Evolutionary conservation across 2,113 vertebrate genomes (phyloP).

Genomic region (Machaerirhynchus nigripectus): DNA sequence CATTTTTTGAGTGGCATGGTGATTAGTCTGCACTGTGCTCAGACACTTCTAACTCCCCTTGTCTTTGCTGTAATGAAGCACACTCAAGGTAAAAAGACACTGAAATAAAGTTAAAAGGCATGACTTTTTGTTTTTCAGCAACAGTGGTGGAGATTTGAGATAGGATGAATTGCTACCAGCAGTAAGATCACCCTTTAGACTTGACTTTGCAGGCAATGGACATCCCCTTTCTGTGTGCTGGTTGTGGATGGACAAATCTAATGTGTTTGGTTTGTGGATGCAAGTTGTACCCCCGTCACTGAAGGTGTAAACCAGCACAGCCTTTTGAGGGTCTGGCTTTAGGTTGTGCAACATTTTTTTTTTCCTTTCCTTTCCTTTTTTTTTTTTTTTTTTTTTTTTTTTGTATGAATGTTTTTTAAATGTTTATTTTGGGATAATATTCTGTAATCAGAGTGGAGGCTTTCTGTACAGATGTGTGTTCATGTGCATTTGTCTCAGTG

Average conservation of each 20-base stretch:
- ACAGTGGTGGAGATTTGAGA: not conserved
- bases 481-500: rapidly evolving
- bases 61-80: not conserved
- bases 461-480: rapidly evolving
- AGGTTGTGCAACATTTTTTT: not conserved
- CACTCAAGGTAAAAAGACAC: not conserved
- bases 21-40: not conserved
- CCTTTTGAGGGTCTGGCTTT: not conserved
- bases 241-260: not conserved
- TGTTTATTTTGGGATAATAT: not conserved
- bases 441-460: not conserved
- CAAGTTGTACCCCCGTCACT: rapidly evolving
- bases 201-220: not conserved
- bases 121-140: not conserved
- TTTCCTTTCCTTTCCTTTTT: not conserved
- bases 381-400: not conserved
- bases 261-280: not conserved
- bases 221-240: not conserved
- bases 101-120: not conserved
- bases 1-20: not conserved
- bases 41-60: not conserved
- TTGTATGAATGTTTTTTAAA: not conserved
- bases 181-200: not conserved
- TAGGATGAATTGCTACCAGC: not conserved
- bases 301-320: not conserved